Base-by-base conservation (phyloP, 2,113 vertebrate species). In the Brachyhypopomus gauderio region DNA sequence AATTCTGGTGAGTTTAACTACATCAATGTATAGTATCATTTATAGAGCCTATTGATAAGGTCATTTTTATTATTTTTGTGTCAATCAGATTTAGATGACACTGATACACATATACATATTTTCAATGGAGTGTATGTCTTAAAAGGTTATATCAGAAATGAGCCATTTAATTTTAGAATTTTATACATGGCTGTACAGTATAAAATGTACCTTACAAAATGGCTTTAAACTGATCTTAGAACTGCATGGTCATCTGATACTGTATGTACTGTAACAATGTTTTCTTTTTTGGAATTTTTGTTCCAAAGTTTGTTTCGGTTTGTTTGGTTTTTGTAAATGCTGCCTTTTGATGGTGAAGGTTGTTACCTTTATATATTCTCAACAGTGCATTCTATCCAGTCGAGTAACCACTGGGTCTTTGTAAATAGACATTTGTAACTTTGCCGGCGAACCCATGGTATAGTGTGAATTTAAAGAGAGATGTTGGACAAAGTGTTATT, bases 121-220 rank as follows among this genome's bases (percentile, higher is more conserved):
- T 84, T 77, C n/a, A 25, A 36, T 78, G 78, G 73, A 45, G 73
- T 84, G 58, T 84, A 70, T 4, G 55, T 84, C 64, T 69, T 77
- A 55, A 77, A 77, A 77, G 48, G 56, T 74, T 79, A 30, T 72
- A 75, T 83, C 73, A 64, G 55, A 85, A 69, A 19, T 81, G 93
- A 95, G 93, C 93, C 94, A 94, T 95, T 92, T 90, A 91, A 95
- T 95, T 95, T 94, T 94, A 94, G 93, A 71, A 27, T 87, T 83
- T 79, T 82, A 77, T 78, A 85, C 73, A 60, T 74, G 82, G 63
- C 76, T 79, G 77, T 87, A 82, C 71, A 75, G 75, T 82, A 82
- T 82, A 72, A 72, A 75, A 75, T 79, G 75, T 82, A 78, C 79
- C 70, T 58, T 67, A 82, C 58, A 69, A 27, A 63, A 74, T 70